Base-by-base conservation (phyloP, 1,140 invertebrate species). In the Trichonephila inaurata region DNA sequence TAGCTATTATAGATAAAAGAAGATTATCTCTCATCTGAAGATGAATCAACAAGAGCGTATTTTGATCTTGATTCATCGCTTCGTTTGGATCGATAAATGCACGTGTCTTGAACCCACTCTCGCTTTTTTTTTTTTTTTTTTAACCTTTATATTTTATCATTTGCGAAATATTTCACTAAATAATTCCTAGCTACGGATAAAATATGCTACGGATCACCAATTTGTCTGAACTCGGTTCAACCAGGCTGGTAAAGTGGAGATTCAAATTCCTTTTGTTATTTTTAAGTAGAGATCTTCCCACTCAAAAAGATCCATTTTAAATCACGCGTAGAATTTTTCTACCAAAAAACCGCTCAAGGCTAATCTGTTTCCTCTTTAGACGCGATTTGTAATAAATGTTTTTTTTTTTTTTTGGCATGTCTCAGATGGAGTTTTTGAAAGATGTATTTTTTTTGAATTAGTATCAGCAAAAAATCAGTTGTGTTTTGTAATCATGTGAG, bases 181-280 rank as follows among this genome's bases (percentile, higher is more conserved):
- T 28, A 33, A 77, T 24, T 33, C 7, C 16, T 19, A 77, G 24
- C 28, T 18, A 33, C 14, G 28, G 14, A 77, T 28, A 33, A 18
- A 33, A 28, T 33, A 33, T 40, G 28, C 33, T 19, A 40, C 72
- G 72, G 28, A 40, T 77, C 72, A 77, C 18, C 28, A 40, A 77
- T 14, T 40, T 77, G 72, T 77, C 72, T 77, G 72, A 77, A 77
- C 33, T 77, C 28, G 28, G 28, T 77, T 40, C 72, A 77, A 28
- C 14, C 72, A 77, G 33, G 28, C 72, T 6, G 24, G 16, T 18
- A 77, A 24, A 24, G 72, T 40, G 28, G 33, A 77, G 33, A 77
- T 40, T 33, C 72, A 77, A 19, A 77, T 77, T 33, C 72, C 28
- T 33, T 24, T 72, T 72, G 24, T 24, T 33, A 12, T 61, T 16